A percentile compares a stretch with the other conserved stretches of the same genome.
phyloP scores from a whole-genome alignment of 2,113 vertebrate species.

The Tichodroma muraria region DNA sequence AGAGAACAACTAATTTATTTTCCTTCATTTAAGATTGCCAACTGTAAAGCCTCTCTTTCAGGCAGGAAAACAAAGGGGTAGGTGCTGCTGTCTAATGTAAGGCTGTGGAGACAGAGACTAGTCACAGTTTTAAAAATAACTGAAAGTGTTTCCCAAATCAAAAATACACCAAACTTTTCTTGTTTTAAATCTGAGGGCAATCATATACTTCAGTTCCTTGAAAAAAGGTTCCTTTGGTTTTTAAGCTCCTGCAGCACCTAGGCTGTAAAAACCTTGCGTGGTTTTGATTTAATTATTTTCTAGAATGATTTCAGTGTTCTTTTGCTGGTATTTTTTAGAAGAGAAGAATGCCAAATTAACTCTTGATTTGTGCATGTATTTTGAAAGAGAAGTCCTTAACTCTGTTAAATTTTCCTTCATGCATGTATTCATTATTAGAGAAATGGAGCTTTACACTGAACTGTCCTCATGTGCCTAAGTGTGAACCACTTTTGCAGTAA shows the following conservation, averaged over 20 bases:
- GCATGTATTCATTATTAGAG: neutral
- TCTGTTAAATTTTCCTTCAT: neutral
- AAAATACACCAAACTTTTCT: neutral
- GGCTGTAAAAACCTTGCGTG: neutral
- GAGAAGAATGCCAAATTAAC: neutral
- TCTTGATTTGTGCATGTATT: neutral
- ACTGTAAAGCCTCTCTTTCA: neutral
- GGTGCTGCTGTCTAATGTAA: neutral
- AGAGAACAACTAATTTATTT: neutral
- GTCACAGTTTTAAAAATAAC: neutral
- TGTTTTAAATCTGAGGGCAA: neutral
- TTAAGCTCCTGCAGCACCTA: neutral
- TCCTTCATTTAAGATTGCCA: neutral
- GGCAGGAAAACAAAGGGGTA: neutral
- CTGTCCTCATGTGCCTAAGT: neutral
- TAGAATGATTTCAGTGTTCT: neutral
- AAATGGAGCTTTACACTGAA: neutral
- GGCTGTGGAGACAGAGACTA: neutral
- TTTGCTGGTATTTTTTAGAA: neutral
- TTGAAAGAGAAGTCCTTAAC: neutral
- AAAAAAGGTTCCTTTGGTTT: neutral
- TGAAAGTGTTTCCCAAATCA: neutral
- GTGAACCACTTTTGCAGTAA: neutral
- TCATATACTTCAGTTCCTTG: neutral
- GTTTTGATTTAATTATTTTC: neutral